Percentiles rank a stretch among this genome's conserved stretches.
phyloP scores from a whole-genome alignment of 2,888 invertebrate species.

The Euproctis similis region DNA sequence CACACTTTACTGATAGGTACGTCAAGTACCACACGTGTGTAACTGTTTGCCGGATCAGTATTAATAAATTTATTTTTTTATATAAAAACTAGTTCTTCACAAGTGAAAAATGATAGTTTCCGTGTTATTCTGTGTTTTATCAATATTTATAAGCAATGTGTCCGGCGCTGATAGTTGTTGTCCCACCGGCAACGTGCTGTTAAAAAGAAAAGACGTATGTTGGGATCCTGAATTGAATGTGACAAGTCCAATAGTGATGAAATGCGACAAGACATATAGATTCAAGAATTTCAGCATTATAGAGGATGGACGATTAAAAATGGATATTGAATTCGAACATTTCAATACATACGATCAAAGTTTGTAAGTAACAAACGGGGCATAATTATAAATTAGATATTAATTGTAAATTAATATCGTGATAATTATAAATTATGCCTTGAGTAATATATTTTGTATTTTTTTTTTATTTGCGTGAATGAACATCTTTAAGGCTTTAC shows the following conservation, averaged over 20 bases:
- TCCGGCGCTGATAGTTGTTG: constrained; percentile 26
- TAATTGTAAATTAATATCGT: no score
- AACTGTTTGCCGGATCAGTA: not conserved
- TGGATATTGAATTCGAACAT: constrained; percentile 10
- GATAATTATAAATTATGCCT: no score
- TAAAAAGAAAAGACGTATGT: constrained; percentile 21
- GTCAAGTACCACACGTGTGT: no score
- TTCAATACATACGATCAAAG: constrained; percentile 12
- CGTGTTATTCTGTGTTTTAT: not conserved
- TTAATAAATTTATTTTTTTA: not conserved
- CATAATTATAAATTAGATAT: no score
- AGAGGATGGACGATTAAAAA: constrained; percentile 10
- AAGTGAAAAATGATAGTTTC: not conserved
- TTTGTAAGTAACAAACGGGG: no score
- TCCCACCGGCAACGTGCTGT: constrained; percentile 14
- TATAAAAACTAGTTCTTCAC: not conserved
- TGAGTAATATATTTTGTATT: no score
- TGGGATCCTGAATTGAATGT: constrained; percentile 29
- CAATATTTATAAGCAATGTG: constrained; percentile 3
- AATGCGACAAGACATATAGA: constrained; percentile 14
- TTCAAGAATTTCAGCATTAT: constrained; percentile 10
- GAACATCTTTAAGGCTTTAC: no score
- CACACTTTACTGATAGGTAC: no score
- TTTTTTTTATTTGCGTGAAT: no score
- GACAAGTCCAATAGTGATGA: constrained; percentile 15